A percentile compares a stretch with the other conserved stretches of the same genome.
Conservation (phyloP, 2,113 vertebrate species). For the Erpornis zantholeuca region DNA sequence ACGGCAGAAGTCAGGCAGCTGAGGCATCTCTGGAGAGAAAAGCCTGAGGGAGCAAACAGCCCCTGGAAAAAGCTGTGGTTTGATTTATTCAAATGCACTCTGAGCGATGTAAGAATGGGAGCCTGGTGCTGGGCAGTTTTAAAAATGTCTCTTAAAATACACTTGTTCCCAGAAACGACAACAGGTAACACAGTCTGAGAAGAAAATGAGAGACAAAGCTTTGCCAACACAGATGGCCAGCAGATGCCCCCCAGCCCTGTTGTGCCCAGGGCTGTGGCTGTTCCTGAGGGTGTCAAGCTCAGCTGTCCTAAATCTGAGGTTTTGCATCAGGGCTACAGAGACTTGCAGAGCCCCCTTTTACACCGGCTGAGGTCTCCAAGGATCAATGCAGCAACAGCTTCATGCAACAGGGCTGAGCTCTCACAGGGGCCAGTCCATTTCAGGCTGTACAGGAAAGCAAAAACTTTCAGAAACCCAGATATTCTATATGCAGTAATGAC, state of each 20-base stretch:
- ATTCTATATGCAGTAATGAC: neutral
- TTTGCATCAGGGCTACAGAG: neutral
- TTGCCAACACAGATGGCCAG: neutral
- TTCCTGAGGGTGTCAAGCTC: neutral
- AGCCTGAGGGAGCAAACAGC: neutral
- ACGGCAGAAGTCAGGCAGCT: neutral
- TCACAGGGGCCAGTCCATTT: neutral
- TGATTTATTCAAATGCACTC: neutral
- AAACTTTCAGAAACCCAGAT: neutral
- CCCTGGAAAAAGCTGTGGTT: neutral
- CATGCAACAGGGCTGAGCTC: neutral
- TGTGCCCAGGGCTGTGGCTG: neutral
- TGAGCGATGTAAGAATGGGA: rapidly evolving
- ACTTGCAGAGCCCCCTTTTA: neutral
- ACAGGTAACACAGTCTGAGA: neutral
- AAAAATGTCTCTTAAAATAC: neutral
- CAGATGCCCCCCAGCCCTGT: neutral
- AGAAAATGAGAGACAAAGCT: neutral
- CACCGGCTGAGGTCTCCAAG: neutral
- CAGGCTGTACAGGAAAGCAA: neutral
- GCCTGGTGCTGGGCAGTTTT: neutral
- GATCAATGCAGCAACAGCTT: neutral
- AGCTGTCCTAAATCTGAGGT: neutral
- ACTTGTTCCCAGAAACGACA: neutral
- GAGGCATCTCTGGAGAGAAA: neutral